These are phyloP conservation scores for Umimayanthus chanpuru DNA, from an alignment of 92 coral and sea anemone genomes.

Conservation along the genomic window DNA sequence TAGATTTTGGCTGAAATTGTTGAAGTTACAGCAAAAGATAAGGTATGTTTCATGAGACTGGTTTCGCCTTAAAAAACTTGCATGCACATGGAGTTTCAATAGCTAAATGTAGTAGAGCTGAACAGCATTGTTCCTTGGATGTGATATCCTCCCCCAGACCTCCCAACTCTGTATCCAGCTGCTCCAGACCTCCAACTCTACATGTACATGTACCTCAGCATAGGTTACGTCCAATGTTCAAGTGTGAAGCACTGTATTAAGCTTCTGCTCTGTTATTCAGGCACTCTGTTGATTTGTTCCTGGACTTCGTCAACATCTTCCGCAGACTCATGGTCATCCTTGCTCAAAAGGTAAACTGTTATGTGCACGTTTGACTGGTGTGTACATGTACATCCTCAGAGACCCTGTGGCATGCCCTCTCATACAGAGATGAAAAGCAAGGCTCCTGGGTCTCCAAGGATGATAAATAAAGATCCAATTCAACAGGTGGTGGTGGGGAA, in stretches of 20 bases:
- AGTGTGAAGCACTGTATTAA: background rate
- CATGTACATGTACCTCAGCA: background rate
- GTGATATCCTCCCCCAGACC: background rate
- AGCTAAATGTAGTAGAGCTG: no score
- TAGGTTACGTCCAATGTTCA: background rate
- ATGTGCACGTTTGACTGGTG: background rate
- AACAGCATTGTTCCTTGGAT: no score
- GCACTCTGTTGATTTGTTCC: conserved; percentile 95
- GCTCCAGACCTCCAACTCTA: no score
- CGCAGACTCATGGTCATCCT: conserved; percentile 96
- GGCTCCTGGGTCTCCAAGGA: no score
- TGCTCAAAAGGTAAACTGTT: conserved; percentile 82
- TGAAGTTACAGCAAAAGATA: no score
- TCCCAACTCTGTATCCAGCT: background rate
- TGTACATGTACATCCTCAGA: background rate
- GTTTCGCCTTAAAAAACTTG: no score
- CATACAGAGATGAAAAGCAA: no score
- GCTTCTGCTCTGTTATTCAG: conserved; percentile 43
- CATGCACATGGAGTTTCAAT: no score
- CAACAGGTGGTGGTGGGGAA: background rate
- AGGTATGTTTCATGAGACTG: no score
- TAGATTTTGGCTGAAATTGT: no score
- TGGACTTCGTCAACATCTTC: conserved; percentile 95
- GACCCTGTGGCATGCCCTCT: background rate
- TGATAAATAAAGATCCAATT: background rate